Percentiles rank a stretch among this genome's conserved stretches.
Evolutionary conservation across 1,140 invertebrate genomes (phyloP).

Genomic region (Saxidomus purpurata): DNA sequence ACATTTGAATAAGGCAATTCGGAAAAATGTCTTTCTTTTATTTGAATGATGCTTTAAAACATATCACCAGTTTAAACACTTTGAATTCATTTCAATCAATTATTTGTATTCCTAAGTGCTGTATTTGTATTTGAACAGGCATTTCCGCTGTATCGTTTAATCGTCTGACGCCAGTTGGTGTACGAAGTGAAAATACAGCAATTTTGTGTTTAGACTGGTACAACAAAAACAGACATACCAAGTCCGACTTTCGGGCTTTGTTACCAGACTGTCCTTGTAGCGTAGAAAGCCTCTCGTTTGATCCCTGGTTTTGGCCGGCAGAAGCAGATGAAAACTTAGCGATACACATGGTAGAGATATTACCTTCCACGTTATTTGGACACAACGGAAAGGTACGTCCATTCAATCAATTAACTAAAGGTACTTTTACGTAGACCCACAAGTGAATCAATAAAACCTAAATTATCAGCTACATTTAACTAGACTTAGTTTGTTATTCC

Average conservation of each 20-base stretch:
- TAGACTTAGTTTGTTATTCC: too few species aligned
- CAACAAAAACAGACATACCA: background rate
- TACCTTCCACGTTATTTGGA: background rate
- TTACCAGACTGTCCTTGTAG: conserved; percentile 15
- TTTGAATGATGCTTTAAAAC: too few species aligned
- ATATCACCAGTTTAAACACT: too few species aligned
- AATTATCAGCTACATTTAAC: too few species aligned
- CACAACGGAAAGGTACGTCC: background rate
- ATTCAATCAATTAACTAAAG: too few species aligned
- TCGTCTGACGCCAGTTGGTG: background rate
- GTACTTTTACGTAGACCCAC: too few species aligned
- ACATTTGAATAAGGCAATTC: too few species aligned
- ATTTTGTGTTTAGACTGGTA: background rate
- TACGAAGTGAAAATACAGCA: background rate
- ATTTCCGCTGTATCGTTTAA: background rate
- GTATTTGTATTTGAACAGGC: too few species aligned
- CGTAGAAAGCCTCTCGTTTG: background rate
- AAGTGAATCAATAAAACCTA: too few species aligned
- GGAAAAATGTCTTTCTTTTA: too few species aligned
- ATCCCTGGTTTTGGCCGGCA: background rate
- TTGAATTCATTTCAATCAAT: too few species aligned
- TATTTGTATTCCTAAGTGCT: too few species aligned
- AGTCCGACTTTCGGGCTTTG: background rate
- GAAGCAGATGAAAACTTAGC: background rate
- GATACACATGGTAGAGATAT: background rate